Evolutionary conservation across 37 sponge, comb jelly and placozoan genomes (phyloP).

Genomic region (Hexactinellida sp.): DNA sequence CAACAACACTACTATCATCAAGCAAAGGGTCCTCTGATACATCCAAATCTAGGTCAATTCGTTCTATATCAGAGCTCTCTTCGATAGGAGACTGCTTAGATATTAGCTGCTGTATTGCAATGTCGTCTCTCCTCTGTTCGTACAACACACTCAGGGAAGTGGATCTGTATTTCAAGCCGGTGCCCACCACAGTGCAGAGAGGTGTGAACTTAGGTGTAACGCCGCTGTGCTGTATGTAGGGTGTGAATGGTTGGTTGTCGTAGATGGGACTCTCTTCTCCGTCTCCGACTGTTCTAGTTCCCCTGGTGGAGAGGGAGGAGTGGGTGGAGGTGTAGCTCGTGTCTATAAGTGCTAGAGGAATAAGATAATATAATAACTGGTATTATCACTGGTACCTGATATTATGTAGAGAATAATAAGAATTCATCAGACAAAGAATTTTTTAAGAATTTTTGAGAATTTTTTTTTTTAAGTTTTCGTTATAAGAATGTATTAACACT

Average conservation of each 20-base stretch:
- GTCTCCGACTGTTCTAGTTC: background rate
- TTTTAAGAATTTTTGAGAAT: too few species aligned
- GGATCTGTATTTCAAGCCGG: background rate
- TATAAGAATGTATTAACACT: too few species aligned
- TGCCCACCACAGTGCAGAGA: background rate
- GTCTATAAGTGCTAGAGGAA: background rate
- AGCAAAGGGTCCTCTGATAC: background rate
- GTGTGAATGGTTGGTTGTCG: conserved; percentile 8
- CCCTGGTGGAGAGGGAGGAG: background rate
- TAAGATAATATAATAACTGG: too few species aligned
- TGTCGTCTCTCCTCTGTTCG: background rate
- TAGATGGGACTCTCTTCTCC: background rate
- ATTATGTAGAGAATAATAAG: too few species aligned
- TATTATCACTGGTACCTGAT: too few species aligned
- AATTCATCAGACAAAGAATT: too few species aligned
- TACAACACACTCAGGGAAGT: background rate
- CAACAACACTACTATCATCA: background rate
- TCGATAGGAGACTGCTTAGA: background rate
- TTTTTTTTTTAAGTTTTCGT: too few species aligned
- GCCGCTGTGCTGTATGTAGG: background rate
- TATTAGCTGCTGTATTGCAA: background rate
- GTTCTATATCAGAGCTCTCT: background rate
- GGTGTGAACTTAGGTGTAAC: background rate
- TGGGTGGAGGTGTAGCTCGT: background rate
- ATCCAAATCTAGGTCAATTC: background rate